Evolutionary conservation across 1,140 invertebrate species (phyloP).

Genomic region (Rhizoglyphus robini): DNA sequence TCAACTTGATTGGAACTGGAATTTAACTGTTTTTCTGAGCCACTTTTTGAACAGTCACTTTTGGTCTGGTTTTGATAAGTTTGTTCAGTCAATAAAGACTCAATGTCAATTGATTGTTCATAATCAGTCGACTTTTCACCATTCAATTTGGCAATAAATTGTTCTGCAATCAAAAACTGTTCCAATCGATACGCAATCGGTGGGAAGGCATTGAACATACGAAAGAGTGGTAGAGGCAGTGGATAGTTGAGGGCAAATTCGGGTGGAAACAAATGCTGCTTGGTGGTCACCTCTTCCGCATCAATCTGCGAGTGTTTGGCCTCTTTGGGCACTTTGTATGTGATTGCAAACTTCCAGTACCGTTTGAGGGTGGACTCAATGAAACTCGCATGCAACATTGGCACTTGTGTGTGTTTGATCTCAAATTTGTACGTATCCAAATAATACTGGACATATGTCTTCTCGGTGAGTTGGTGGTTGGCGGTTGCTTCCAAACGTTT

Average conservation of each 20-base stretch:
- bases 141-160: not conserved
- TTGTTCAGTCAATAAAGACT: not conserved
- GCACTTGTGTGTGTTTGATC: not conserved
- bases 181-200: constrained; percentile 2
- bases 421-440: not conserved
- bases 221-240: not conserved
- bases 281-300: not conserved
- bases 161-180: not conserved
- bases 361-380: not conserved
- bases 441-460: not conserved
- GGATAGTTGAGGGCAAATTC: not conserved
- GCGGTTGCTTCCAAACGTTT: not conserved
- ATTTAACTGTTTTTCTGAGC: not conserved
- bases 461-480: too few species aligned
- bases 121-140: not conserved
- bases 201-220: not conserved
- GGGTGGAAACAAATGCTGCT: not conserved
- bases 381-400: not conserved
- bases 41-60: not conserved
- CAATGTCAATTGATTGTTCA: not conserved
- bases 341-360: not conserved
- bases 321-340: not conserved
- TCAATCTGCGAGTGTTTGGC: too few species aligned
- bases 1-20: not conserved
- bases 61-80: not conserved